Base-by-base conservation (phyloP, 2,797 vertebrate genomes). In the Pseudochirops cupreus region DNA sequence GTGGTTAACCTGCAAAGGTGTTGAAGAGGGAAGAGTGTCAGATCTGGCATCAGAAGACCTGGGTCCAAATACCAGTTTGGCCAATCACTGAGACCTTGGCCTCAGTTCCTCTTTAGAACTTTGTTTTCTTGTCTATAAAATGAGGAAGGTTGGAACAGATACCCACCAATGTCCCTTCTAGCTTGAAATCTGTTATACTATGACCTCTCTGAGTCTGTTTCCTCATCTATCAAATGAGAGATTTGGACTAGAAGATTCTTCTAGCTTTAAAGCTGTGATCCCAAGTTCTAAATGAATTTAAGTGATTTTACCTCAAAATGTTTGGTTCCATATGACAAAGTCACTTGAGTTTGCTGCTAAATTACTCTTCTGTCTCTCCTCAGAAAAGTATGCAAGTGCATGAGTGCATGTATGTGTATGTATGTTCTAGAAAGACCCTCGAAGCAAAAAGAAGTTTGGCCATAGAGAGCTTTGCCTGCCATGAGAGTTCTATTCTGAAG, bases 401-500 rank as follows among this genome's bases (percentile, higher is more conserved):
- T 53, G 74, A 57, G 46, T 54, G 53, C 33, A 50, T 90, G 21
- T 39, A 1, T 50, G 29, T 56, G n/a, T n/a, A 0, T 6, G 52
- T 52, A 52, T 13, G 5, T n/a, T 3, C 9, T 56, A 39, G 24
- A 82, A 53, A 21, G 1, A 90, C 2, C 18, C 5, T 91, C 74
- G 18, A 82, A 91, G 91, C 39, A 62, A 91, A 89, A 94, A 0
- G 92, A 31, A 94, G 12, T 53, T 5, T 95, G 93, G 82, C 87
- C 16, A 26, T 50, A 58, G 82, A 82, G 58, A 59, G 12, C 50
- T 67, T 9, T 2, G 2, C 53, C 24, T 29, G 93, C 39, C 0
- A 59, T 91, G 14, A 91, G 39, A 58, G 57, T 92, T 59, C 39
- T 82, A 26, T 95, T 58, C 95, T 92, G 89, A 95, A 95, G 58